Conservation (phyloP, 1,140 invertebrate species). For the Condylostylus longicornis region DNA sequence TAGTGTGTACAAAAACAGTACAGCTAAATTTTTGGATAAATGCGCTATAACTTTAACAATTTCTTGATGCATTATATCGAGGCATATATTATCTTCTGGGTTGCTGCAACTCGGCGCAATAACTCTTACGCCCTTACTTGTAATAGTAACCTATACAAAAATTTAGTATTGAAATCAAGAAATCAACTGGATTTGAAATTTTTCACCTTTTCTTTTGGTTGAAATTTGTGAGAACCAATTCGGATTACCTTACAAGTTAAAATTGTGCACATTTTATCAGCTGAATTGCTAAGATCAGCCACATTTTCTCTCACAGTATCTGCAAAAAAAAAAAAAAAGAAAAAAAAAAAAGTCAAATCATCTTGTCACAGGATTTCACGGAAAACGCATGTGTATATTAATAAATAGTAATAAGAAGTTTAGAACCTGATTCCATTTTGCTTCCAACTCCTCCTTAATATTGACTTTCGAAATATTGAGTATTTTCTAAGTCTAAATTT, state of each 20-base stretch:
- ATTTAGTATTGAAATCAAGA: too few species aligned
- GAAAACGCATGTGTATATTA: too few species aligned
- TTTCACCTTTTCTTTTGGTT: conserved; percentile 45
- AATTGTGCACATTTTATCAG: conserved; percentile 31
- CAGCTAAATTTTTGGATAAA: conserved; percentile 53
- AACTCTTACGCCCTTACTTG: conserved; percentile 47
- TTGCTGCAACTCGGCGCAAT: conserved; percentile 47
- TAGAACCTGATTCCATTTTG: too few species aligned
- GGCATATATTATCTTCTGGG: conserved; percentile 37
- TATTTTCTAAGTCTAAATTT: too few species aligned
- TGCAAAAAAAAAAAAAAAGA: conserved; percentile 6
- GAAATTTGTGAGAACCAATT: conserved; percentile 62
- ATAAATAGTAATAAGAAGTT: too few species aligned
- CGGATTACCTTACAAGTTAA: conserved; percentile 56
- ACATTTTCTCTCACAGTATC: conserved; percentile 23
- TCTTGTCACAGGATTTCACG: too few species aligned
- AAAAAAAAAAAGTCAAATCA: too few species aligned
- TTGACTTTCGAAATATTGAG: too few species aligned
- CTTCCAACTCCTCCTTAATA: too few species aligned
- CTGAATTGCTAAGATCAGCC: conserved; percentile 12
- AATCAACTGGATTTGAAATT: background rate
- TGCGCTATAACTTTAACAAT: conserved; percentile 57
- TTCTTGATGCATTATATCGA: conserved; percentile 46
- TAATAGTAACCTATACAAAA: conserved; percentile 42
- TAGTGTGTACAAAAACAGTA: conserved; percentile 63